These are phyloP conservation scores for Leptinotarsa haldemani DNA, from an alignment of 2,888 invertebrate species.

Conservation along the genomic window DNA sequence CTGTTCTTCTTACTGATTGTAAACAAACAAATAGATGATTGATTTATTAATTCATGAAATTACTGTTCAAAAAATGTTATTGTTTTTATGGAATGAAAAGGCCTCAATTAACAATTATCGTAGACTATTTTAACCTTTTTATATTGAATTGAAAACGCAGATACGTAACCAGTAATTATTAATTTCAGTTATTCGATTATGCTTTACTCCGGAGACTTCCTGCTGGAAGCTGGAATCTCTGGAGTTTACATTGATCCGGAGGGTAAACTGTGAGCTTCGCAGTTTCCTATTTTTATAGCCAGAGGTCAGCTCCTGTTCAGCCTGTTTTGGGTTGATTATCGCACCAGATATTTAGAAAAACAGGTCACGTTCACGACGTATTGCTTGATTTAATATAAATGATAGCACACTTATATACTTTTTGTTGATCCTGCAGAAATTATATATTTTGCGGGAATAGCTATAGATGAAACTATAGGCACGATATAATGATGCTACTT, in stretches of 20 bases:
- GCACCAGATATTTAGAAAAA: neutral
- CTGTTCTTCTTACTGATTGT: neutral
- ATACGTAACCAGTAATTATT: too few relatives aligned
- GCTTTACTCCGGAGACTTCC: constrained; percentile 20
- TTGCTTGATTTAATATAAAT: constrained; percentile 5
- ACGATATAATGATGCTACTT: too few relatives aligned
- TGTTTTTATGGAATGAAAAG: constrained; percentile 11
- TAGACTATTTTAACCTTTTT: neutral
- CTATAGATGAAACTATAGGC: neutral
- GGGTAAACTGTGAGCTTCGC: constrained; percentile 2
- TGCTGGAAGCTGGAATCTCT: constrained; percentile 34
- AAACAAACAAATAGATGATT: neutral
- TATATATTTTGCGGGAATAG: neutral
- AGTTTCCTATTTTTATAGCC: neutral
- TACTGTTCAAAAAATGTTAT: neutral
- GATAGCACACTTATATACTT: neutral
- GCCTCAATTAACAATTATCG: neutral
- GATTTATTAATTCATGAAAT: neutral
- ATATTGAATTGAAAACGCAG: constrained; percentile 8
- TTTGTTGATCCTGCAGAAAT: neutral
- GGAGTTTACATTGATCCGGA: constrained; percentile 43
- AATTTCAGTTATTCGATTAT: constrained; percentile 13
- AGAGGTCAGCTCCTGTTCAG: constrained; percentile 11
- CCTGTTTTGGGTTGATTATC: constrained; percentile 3
- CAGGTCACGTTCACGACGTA: constrained; percentile 2